Base-by-base conservation (phyloP, 1,140 invertebrate genomes). In the Cryptotermes secundus region DNA sequence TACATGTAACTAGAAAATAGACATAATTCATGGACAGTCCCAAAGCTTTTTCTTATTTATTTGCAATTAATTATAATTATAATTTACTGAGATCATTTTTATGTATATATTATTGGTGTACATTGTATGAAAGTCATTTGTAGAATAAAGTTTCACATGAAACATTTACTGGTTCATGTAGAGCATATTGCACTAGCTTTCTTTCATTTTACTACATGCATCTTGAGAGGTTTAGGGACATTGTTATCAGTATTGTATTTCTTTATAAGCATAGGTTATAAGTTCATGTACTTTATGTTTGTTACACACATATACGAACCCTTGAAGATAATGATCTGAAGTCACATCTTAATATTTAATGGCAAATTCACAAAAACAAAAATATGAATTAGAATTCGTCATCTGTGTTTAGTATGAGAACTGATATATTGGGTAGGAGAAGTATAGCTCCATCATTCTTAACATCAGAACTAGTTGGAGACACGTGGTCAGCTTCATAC, bases 1-100 rank as follows among this genome's bases (percentile, higher is more conserved):
- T 34, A 31, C 59, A 65, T 83, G 72, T 31, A 84, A 79, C 31
- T 79, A 36, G 38, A n/a, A 34, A 49, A 34, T 35, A 59, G 65
- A 83, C 82, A 49, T 83, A 59, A 59, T 72, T 72, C 31, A 31
- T 72, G 59, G 59, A 72, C 59, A 72, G 9, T 6, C n/a, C n/a
- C n/a, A 31, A 31, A 72, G 59, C 59, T 72, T 72, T 72, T 72
- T 72, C 26, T 72, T n/a, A 72, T 72, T 72, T 10, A 72, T 0
- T 72, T 72, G 59, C 59, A 72, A 72, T 31, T 72, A 72, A 72
- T n/a, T 31, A 72, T 72, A 26, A 26, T 31, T 72, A 22, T 59
- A 14, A 72, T 72, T 72, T 72, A n/a, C 3, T 31, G 26, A 72
- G 26, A 2, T 72, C 9, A 31, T 72, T 72, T 26, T 72, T 31